A percentile compares a stretch with the other conserved stretches of the same genome.
These are phyloP conservation scores for Sylvia borin DNA, from an alignment of 2,797 vertebrate genomes.

Conservation along the genomic window DNA sequence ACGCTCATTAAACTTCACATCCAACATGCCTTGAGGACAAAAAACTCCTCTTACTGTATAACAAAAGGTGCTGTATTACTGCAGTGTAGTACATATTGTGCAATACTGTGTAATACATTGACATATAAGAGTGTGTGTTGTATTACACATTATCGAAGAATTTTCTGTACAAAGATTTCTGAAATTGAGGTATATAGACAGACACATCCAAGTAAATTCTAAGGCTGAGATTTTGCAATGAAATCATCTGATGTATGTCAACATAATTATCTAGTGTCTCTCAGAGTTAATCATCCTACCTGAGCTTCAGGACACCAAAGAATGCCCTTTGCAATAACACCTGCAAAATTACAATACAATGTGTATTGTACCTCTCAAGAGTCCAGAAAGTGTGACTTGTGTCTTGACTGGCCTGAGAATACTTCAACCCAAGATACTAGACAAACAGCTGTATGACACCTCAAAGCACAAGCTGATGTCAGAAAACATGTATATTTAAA, in stretches of 20 bases:
- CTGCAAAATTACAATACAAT: neutral
- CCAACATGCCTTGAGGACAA: neutral
- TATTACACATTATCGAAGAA: neutral
- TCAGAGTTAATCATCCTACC: neutral
- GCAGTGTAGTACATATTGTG: neutral
- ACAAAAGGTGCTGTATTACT: neutral
- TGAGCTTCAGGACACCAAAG: neutral
- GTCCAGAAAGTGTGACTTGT: neutral
- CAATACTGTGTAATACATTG: neutral
- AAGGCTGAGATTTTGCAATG: slow-evolving; percentile 16
- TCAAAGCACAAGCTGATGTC: neutral
- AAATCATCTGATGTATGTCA: neutral
- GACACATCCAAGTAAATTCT: neutral
- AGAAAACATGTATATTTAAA: neutral
- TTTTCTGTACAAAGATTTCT: neutral
- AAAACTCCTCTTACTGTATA: neutral
- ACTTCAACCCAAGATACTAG: neutral
- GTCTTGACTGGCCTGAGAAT: neutral
- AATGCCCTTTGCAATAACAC: neutral
- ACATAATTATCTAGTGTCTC: neutral
- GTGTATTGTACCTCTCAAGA: neutral
- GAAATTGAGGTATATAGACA: slow-evolving; percentile 1
- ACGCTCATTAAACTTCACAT: neutral
- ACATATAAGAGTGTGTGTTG: neutral
- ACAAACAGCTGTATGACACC: neutral